Evolutionary conservation across 2,888 invertebrate species (phyloP), one percentile per base, ranked within the genome.

Genomic region (Dryomyza anilis): DNA sequence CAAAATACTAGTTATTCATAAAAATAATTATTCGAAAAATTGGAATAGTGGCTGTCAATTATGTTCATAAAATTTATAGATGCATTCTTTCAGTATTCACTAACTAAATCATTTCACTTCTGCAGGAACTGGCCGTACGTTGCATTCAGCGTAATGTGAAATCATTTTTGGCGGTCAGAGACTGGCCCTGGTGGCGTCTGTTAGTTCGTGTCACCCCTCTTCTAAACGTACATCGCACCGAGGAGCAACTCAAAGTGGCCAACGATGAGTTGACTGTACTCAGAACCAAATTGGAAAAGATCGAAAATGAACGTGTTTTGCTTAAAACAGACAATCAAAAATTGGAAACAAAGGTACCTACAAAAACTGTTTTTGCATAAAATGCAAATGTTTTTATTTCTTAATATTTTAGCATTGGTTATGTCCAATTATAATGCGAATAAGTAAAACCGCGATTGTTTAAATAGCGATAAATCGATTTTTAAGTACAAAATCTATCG

Each of bases 111-210:
- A 12, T n/a, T 52, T 52, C 29, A 43, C 27, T 21, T 39, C 46
- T 46, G 7, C 56, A 94, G 86, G 94, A 95, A 82, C 86, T 93
- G 69, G 95, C 95, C 45, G 92, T 95, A 52, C 87, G 92, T 64
- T 98, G 98, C 83, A 93, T 98, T 72, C 97, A 97, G 83, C 89
- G 95, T 71, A 97, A 97, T 86, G 95, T 97, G 60, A 89, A 94
- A 74, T 95, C 95, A 77, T 93, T 96, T 84, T 88, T 96, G 83
- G 89, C 92, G 67, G 95, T 97, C 16, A 88, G 94, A 46, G 95
- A 94, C 84, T 98, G 98, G 98, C 93, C 95, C 10, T 98, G 98
- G 98, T 98, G 98, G 98, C 86, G 95, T 70, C 87, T 98, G 70
- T 89, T 96, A 82, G 93, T 96, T 66, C 90, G 95, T 73, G 95